Base-by-base conservation (phyloP, 2,797 vertebrate species). In the Rallus crepitans region DNA sequence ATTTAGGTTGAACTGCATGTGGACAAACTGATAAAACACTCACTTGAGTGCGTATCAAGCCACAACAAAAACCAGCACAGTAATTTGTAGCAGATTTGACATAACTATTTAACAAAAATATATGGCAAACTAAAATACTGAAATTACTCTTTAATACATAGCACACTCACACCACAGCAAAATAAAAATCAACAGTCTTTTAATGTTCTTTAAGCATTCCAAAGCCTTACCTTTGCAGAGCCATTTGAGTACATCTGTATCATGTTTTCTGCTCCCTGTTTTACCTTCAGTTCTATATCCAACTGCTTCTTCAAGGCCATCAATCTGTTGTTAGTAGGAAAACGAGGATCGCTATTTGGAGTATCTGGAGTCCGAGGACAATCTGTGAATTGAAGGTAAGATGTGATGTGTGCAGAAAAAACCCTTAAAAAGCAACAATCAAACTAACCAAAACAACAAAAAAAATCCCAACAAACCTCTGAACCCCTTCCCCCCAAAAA, bases 241-340 rank as follows among this genome's bases (percentile, higher is more conserved):
- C 99, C 99, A 93, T 99, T 99, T 89, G 99, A 99, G 98, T 99
- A 99, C 98, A 99, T 99, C 97, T 99, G 99, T 97, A 99, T 99
- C 99, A 99, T 99, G 98, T 99, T 99, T 96, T 99, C 99, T 9
- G 99, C 99, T 50, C 99, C 99, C 94, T 99, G 99, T 91, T 99
- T 99, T 97, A 99, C 99, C 98, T 99, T 99, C 92, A 99, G 98
- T 97, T 99, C 99, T 95, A 99, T 99, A 98, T 99, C 99, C 72
- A 99, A 98, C 95, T 99, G 99, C 89, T 99, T 99, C 97, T 99
- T 99, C 96, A 99, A 98, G 82, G 99, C 99, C 45, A 98, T 99
- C 94, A 99, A 97, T 92, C 98, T 99, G 96, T 98, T 99, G 97
- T 98, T 99, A 16, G 98, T 98, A 97, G 98, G 98, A 96, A 98